Base-by-base conservation (phyloP, 1,140 invertebrate genomes). In the Scaptomyza pallida region DNA sequence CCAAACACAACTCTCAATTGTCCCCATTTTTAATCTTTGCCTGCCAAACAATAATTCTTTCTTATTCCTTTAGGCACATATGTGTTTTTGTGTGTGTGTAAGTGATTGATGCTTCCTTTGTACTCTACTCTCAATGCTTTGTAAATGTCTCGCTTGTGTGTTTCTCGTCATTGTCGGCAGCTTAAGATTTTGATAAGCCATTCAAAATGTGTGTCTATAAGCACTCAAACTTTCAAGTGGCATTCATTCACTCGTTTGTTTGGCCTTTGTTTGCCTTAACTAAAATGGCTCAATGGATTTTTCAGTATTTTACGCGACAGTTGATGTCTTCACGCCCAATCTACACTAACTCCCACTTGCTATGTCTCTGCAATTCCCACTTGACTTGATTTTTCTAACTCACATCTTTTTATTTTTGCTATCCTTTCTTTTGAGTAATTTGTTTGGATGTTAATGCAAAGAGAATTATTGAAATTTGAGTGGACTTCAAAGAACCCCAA, bases 391-490 rank as follows among this genome's bases (percentile, higher is more conserved):
- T 71, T 54, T 48, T 30, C 33, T n/a, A 26, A 30, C 33, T 10
- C 35, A 48, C 15, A 21, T 44, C 17, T 47, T 43, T 30, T 30
- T 30, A n/a, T n/a, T n/a, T n/a, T 21, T 21, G 19, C 26, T 9
- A 30, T 30, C 1, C 26, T 30, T 21, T n/a, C 44, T 57, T 75
- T 57, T 65, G 54, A 57, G 77, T 70, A 85, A 86, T 80, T 86
- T 83, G 72, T 78, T 76, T 61, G 79, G 51, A 57, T 72, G 62
- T 80, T 82, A 70, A 72, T 83, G 75, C 47, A 70, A 67, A 73
- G 52, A 65, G 74, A 88, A 86, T 86, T 88, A 86, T 86, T 86
- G 82, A 86, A 86, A 86, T 86, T 78, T 78, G 78, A 86, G 82
- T 88, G 82, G 82, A 86, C 82, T 86, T 86, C 74, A 88, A 86